A percentile compares a stretch with the other conserved stretches of the same genome.
These are phyloP conservation scores for Vesta saturnalis DNA, from an alignment of 2,888 invertebrate genomes.

Conservation along the genomic window DNA sequence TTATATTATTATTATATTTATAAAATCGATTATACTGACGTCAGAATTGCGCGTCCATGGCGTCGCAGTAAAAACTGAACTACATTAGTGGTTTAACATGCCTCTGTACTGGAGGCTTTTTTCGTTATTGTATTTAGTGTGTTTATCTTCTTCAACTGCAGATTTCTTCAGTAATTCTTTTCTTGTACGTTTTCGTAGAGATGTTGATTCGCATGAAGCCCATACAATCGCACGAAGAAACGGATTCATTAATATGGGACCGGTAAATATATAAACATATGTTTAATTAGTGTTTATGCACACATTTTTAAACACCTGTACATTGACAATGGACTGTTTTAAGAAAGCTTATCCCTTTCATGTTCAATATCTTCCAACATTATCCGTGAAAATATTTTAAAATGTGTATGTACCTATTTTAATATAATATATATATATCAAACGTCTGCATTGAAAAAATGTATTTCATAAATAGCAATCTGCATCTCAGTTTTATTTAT, in stretches of 20 bases:
- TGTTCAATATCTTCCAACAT: too few relatives aligned
- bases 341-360: too few relatives aligned
- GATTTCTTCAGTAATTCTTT: slow-evolving; percentile 97
- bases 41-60: slow-evolving; percentile 44
- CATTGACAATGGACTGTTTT: too few relatives aligned
- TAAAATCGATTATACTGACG: slow-evolving; percentile 51
- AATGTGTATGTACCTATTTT: too few relatives aligned
- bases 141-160: slow-evolving; percentile 46
- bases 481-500: too few relatives aligned
- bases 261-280: slow-evolving; percentile 74
- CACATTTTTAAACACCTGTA: slow-evolving; percentile 4
- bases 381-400: too few relatives aligned
- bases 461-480: too few relatives aligned
- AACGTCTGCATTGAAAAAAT: too few relatives aligned
- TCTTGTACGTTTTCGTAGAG: slow-evolving; percentile 87
- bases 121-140: slow-evolving; percentile 48
- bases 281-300: slow-evolving; percentile 22
- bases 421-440: too few relatives aligned
- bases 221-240: slow-evolving; percentile 84
- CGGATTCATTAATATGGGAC: slow-evolving; percentile 93
- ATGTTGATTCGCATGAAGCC: slow-evolving; percentile 80
- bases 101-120: slow-evolving; percentile 57
- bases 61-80: slow-evolving; percentile 39
- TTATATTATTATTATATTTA: slow-evolving; percentile 30
- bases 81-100: slow-evolving; percentile 55